Evolutionary conservation across 2,113 vertebrate genomes (phyloP).

Genomic region (Sterna hirundo): DNA sequence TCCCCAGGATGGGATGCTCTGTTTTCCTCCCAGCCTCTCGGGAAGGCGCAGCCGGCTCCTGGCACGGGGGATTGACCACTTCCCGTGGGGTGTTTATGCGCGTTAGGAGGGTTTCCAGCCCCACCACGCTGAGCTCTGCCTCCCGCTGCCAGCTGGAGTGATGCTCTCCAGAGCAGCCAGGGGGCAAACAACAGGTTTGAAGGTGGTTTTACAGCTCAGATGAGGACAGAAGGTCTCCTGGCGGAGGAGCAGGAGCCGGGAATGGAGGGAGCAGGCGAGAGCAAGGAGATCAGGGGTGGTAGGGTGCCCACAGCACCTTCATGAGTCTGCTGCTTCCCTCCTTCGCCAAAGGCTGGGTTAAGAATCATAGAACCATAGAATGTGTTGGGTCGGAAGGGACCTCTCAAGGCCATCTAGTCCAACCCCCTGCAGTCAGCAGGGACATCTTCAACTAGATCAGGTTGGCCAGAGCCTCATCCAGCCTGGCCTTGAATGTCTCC

Average conservation of each 20-base stretch:
- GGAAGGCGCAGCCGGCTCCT: neutral
- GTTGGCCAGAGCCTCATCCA: no score
- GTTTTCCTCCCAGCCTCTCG: neutral
- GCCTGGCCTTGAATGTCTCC: no score
- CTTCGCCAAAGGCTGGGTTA: neutral
- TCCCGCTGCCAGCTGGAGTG: accelerated
- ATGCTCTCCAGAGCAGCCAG: neutral
- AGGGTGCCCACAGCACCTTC: neutral
- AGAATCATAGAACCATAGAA: no score
- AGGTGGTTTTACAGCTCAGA: neutral
- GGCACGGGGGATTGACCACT: accelerated
- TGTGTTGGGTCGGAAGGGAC: no score
- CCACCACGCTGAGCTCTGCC: neutral
- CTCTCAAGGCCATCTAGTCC: no score
- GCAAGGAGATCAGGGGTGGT: neutral
- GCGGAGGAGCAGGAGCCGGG: neutral
- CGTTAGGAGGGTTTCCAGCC: neutral
- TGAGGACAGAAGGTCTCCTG: neutral
- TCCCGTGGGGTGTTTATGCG: neutral
- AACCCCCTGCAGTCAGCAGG: no score
- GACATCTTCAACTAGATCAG: no score
- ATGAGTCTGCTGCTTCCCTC: neutral
- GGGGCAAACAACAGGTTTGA: neutral
- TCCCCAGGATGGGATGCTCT: neutral
- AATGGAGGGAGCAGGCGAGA: neutral